Conservation (phyloP, 2,797 vertebrate species). For the Sebastes vulpes region DNA sequence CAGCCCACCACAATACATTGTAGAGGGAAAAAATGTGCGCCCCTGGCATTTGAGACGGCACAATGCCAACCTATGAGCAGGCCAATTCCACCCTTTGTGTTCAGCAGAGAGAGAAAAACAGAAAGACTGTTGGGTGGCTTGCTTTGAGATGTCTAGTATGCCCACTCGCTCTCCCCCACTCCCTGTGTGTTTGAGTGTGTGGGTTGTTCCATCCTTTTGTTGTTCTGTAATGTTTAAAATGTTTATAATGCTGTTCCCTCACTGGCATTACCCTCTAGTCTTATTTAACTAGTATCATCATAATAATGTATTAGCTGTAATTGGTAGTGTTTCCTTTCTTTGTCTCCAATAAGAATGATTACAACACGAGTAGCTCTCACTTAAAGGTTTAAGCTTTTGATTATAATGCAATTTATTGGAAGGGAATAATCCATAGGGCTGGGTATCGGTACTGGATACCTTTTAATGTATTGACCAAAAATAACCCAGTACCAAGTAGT, state of each 20-base stretch:
- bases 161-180: slow-evolving; percentile 3
- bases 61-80: slow-evolving; percentile 63
- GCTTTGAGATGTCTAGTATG: slow-evolving; percentile 36
- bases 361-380: neutral
- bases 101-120: slow-evolving; percentile 22
- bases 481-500: neutral
- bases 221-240: slow-evolving; percentile 4
- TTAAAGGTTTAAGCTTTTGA: slow-evolving; percentile 18
- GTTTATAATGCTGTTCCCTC: slow-evolving; percentile 5
- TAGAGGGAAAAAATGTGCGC: slow-evolving; percentile 60
- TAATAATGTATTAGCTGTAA: slow-evolving; percentile 13
- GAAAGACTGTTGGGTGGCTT: slow-evolving; percentile 32
- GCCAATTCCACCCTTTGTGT: slow-evolving; percentile 60
- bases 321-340: slow-evolving; percentile 24
- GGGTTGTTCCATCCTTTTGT: slow-evolving; percentile 17
- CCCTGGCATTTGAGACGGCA: slow-evolving; percentile 72
- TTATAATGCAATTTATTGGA: slow-evolving; percentile 19
- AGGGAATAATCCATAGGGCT: neutral
- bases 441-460: neutral
- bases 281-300: slow-evolving; percentile 26
- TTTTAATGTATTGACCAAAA: neutral
- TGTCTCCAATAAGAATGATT: neutral
- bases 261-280: neutral
- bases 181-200: slow-evolving; percentile 28
- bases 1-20: slow-evolving; percentile 70